Percentiles rank a stretch among this genome's conserved stretches.
Evolutionary conservation across 2,888 invertebrate genomes (phyloP).

Genomic region (Drosophila pseudotakahashii): DNA sequence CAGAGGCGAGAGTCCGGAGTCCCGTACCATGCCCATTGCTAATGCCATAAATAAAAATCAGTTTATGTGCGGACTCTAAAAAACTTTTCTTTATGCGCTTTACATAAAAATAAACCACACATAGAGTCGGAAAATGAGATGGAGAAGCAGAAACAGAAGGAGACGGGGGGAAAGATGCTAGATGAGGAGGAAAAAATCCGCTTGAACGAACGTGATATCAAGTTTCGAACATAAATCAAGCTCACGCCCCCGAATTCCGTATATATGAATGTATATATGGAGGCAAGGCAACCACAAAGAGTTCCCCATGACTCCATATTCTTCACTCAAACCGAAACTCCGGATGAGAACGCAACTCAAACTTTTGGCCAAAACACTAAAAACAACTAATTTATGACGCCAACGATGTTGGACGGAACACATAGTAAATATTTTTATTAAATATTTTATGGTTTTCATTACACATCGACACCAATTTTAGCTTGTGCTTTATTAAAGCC

Average conservation of each 20-base stretch:
- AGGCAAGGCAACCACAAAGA: conserved; percentile 31
- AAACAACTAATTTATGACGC: conserved; percentile 75
- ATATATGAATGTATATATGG: conserved; percentile 17
- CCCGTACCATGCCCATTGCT: conserved; percentile 30
- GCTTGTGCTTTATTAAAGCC: conserved; percentile 66
- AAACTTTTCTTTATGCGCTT: conserved; percentile 78
- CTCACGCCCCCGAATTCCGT: conserved; percentile 59
- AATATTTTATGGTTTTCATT: conserved; percentile 79
- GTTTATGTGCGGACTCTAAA: conserved; percentile 77
- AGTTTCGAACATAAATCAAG: conserved; percentile 77
- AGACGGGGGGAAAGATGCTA: not conserved
- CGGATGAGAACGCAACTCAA: conserved; percentile 50
- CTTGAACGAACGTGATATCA: conserved; percentile 76
- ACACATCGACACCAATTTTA: conserved; percentile 65
- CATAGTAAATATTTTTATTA: conserved; percentile 80
- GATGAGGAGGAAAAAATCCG: conserved; percentile 52
- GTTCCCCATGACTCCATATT: conserved; percentile 30
- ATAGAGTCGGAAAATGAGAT: conserved; percentile 37
- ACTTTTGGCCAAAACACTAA: conserved; percentile 70
- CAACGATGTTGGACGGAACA: conserved; percentile 63
- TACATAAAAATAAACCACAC: conserved; percentile 75
- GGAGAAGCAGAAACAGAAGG: conserved; percentile 3
- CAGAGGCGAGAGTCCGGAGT: conserved; percentile 14
- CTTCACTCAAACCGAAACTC: conserved; percentile 30
- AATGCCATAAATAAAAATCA: conserved; percentile 77